Base-by-base conservation (phyloP, 2,113 vertebrate genomes). In the Pseudolaguvia tuberculata region DNA sequence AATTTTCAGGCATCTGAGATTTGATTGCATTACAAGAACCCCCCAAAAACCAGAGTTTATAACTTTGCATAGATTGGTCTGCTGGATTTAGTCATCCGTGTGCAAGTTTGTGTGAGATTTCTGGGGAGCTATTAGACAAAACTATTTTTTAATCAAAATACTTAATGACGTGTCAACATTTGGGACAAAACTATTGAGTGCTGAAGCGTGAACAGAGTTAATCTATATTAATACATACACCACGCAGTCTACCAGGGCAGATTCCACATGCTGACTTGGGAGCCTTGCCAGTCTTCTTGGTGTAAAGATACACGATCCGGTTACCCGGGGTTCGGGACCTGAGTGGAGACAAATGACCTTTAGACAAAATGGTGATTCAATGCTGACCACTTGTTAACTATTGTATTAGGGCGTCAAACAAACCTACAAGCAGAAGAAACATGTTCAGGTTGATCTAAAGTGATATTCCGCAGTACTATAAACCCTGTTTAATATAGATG, bases 281-380 rank as follows among this genome's bases (percentile, higher is more conserved):
- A 42, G 96, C 95, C 79, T 99, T 99, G 78, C 97, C 97, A 15
- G 96, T 94, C 79, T 99, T 99, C 91, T 99, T 99, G 75, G 96
- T 99, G 84, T 99, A 99, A 55, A 99, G 92, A 85, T 98, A 99
- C 84, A 99, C 97, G 48, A 99, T 95, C 39, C 95, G 94, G 86
- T 98, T 98, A 81, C 97, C 96, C 20, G 97, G 97, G 8, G 97
- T 99, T 67, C 96, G 94, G 78, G 97, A 99, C 83, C 97, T 99
- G 61, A 27, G 50, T 0, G 27, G 8, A 66, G 15, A 53, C 4
- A 51, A 74, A 13, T 8, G 1, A 67, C 14, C 50, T 8, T n/a
- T 42, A n/a, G 13, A 13, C 13, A 70, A 50, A 42, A 42, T 1
- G 4, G 5, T 42, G n/a, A n/a, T n/a, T n/a, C n/a, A n/a, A n/a